phyloP scores from a whole-genome alignment of 2,797 vertebrate genomes.

The Botia kubotai region DNA sequence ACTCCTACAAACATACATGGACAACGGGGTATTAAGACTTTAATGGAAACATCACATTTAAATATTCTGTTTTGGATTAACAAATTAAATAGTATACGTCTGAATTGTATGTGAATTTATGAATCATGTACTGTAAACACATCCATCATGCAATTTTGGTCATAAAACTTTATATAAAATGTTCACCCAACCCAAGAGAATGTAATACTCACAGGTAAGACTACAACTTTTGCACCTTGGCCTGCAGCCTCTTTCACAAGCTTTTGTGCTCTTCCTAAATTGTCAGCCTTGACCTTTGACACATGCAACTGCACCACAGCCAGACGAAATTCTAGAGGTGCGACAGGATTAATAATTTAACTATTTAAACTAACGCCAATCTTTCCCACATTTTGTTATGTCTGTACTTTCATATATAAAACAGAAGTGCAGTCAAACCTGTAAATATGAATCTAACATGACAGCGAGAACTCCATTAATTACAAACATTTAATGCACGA shows the following conservation, averaged over 20 bases:
- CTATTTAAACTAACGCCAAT: neutral
- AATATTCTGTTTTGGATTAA: neutral
- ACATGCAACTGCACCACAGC: constrained; percentile 92
- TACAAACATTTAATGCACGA: neutral
- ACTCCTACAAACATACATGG: constrained; percentile 80
- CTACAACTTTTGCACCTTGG: constrained; percentile 85
- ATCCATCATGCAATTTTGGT: neutral
- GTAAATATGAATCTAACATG: neutral
- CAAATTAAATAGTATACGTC: no score
- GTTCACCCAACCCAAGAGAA: neutral
- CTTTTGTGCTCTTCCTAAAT: constrained; percentile 81
- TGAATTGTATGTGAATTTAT: no score
- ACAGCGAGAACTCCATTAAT: neutral
- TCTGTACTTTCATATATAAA: neutral
- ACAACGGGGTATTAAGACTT: neutral
- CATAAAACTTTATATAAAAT: neutral
- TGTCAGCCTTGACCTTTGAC: constrained; percentile 85
- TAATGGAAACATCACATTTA: neutral
- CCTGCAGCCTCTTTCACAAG: constrained; percentile 87
- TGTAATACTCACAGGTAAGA: constrained; percentile 89
- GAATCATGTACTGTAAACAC: neutral
- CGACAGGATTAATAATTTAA: constrained; percentile 29
- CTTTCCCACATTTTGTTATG: neutral
- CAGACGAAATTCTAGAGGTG: constrained; percentile 84
- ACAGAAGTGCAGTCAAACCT: neutral